Evolutionary conservation across 2,888 invertebrate species (phyloP).

Genomic region (Melanophora roralis): DNA sequence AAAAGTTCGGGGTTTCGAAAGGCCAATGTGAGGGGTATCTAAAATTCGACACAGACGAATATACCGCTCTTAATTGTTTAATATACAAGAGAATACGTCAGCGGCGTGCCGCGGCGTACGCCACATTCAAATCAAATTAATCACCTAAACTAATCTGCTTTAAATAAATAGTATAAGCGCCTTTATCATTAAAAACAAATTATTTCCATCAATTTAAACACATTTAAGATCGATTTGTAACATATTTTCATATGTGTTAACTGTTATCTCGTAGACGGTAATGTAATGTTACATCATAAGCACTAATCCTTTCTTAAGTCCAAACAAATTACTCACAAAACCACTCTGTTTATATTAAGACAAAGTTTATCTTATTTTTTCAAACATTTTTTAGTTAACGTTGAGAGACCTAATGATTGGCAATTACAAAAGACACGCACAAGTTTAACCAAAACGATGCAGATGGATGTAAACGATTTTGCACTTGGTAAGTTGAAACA

Average conservation of each 20-base stretch:
- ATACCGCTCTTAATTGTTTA: no score
- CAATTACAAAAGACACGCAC: conserved; percentile 60
- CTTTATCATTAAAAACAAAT: neutral
- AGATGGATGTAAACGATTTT: conserved; percentile 45
- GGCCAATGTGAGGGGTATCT: no score
- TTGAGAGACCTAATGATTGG: conserved; percentile 52
- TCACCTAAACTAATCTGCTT: no score
- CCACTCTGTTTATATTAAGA: conserved; percentile 1
- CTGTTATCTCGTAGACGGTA: conserved; percentile 21
- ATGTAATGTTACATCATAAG: neutral
- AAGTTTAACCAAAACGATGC: conserved; percentile 20
- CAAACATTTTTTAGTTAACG: conserved; percentile 11
- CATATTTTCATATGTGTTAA: neutral
- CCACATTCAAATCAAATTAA: no score
- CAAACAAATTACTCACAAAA: conserved; percentile 46
- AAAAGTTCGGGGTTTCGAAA: no score
- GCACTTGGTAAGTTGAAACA: conserved; percentile 40
- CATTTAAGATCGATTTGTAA: conserved; percentile 13
- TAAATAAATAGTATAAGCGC: neutral
- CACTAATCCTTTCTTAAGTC: conserved; percentile 57
- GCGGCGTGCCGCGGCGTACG: no score
- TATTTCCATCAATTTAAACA: neutral
- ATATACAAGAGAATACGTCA: no score
- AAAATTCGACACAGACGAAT: no score
- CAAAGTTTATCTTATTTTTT: neutral